Evolutionary conservation across 2,888 invertebrate genomes (phyloP).

Genomic region (Villa cingulata): DNA sequence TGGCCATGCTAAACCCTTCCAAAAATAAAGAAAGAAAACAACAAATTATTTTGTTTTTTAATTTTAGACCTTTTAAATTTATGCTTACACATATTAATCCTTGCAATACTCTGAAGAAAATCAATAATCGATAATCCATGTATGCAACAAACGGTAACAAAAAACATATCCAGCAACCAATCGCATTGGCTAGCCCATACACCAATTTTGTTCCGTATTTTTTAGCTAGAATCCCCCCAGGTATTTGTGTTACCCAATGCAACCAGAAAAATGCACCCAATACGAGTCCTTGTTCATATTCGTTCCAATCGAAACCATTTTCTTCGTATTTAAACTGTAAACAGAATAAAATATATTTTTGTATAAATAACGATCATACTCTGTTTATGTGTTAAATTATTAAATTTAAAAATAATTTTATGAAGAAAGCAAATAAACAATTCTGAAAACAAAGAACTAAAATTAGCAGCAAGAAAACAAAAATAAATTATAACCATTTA

Average conservation of each 20-base stretch:
- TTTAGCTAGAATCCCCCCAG: slow-evolving; percentile 54
- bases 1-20: slow-evolving; percentile 55
- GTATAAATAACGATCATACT: too few species aligned
- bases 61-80: neutral
- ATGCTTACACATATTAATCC: slow-evolving; percentile 51
- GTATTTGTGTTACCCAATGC: slow-evolving; percentile 56
- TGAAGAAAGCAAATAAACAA: too few species aligned
- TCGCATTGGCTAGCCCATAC: slow-evolving; percentile 51
- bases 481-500: too few species aligned
- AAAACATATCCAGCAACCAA: slow-evolving; percentile 49
- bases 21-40: slow-evolving; percentile 19
- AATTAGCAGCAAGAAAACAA: too few species aligned
- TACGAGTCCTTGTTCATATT: slow-evolving; percentile 47
- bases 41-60: neutral
- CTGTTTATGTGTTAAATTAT: too few species aligned
- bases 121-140: slow-evolving; percentile 41
- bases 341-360: too few species aligned
- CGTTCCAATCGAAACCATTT: slow-evolving; percentile 46
- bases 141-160: slow-evolving; percentile 51
- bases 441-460: too few species aligned
- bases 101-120: slow-evolving; percentile 49
- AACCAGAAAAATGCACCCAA: slow-evolving; percentile 60
- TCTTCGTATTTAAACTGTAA: slow-evolving; percentile 25
- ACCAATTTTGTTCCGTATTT: slow-evolving; percentile 57
- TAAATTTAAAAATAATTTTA: too few species aligned